Percentiles rank a stretch among this genome's conserved stretches.
phyloP scores from a whole-genome alignment of 2,797 vertebrate genomes.

The Scomberomorus guttatus region DNA sequence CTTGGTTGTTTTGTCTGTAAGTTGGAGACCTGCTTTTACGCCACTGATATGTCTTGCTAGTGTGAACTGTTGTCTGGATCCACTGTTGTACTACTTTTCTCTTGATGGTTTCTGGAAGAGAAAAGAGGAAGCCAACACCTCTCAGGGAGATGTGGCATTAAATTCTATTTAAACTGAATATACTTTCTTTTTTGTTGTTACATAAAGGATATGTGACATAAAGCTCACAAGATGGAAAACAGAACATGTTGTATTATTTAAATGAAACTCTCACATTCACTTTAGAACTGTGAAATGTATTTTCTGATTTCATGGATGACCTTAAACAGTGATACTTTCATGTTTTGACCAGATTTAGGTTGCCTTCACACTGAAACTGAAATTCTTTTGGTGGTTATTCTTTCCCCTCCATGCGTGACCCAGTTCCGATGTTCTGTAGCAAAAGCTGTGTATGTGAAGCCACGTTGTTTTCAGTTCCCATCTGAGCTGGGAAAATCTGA shows the following conservation, averaged over 20 bases:
- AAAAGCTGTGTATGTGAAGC: neutral
- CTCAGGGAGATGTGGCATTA: neutral
- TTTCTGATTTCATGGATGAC: no score
- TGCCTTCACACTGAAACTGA: neutral
- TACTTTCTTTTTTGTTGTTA: neutral
- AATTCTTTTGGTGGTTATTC: neutral
- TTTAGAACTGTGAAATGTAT: no score
- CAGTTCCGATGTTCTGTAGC: neutral
- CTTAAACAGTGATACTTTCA: no score
- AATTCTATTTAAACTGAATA: neutral
- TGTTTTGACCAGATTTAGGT: neutral
- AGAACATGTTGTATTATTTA: neutral
- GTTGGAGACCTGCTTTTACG: rapidly evolving
- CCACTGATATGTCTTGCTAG: slow-evolving; percentile 62
- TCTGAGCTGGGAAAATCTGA: neutral
- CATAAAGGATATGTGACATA: neutral
- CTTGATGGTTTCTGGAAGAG: slow-evolving; percentile 79
- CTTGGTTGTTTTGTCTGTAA: rapidly evolving
- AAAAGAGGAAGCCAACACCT: slow-evolving; percentile 45
- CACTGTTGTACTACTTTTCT: slow-evolving; percentile 79
- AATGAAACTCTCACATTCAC: neutral
- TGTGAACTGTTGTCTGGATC: slow-evolving; percentile 77
- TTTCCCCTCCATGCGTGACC: neutral
- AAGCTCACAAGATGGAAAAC: neutral
- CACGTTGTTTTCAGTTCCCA: neutral